Percentiles rank a stretch among this genome's conserved stretches.
phyloP scores from a whole-genome alignment of 2,113 vertebrate species.

The Trematocara zebra region DNA sequence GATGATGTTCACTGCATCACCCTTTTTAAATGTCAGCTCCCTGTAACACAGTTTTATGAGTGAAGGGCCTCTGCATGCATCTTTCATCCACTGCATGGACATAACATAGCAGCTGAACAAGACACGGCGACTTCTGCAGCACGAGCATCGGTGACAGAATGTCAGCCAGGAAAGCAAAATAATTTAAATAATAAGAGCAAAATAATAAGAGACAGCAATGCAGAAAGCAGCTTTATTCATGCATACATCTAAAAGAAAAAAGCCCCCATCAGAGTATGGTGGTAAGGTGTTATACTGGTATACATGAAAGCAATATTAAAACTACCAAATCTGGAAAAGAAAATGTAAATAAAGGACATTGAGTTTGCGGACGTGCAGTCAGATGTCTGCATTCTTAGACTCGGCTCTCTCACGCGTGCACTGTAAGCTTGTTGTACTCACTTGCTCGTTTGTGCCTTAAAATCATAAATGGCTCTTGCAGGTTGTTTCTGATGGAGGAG shows the following conservation, averaged over 20 bases:
- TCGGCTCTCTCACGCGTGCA: not conserved
- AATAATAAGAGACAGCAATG: not conserved
- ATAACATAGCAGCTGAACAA: not conserved
- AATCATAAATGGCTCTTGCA: slow-evolving; percentile 96
- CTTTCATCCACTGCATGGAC: not conserved
- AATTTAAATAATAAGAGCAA: not conserved
- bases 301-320: not conserved
- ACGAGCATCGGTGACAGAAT: not conserved
- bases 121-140: not conserved
- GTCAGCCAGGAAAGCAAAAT: not conserved
- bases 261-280: not conserved
- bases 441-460: slow-evolving; percentile 98
- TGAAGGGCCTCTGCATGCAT: not conserved
- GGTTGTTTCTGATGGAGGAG: slow-evolving; percentile 89
- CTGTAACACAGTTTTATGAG: slow-evolving; percentile 72
- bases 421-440: slow-evolving; percentile 75
- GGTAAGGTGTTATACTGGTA: not conserved
- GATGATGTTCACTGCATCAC: slow-evolving; percentile 93
- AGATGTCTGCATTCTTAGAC: not conserved
- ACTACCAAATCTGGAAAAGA: not conserved
- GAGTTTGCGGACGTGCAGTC: not conserved
- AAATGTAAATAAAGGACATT: not conserved
- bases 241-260: not conserved
- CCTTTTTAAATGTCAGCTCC: slow-evolving; percentile 97
- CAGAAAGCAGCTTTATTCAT: not conserved